Evolutionary conservation across 2,888 invertebrate genomes (phyloP), one percentile per base, ranked within the genome.

Genomic region (Drosophila robusta): DNA sequence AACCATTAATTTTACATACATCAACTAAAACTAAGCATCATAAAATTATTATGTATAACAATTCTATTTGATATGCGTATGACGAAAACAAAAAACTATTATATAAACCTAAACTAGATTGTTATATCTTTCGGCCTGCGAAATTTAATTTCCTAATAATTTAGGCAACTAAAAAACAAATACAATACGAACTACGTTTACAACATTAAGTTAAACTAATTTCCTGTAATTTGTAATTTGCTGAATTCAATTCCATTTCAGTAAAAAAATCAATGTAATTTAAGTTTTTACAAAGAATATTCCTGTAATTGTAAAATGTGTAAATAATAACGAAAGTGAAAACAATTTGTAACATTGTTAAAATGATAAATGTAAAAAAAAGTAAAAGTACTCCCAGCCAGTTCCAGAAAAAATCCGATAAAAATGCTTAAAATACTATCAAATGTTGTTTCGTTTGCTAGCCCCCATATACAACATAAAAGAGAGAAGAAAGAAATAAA

Each of bases 131-230:
- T 86, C 70, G 84, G 84, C 84, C 82, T 80, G 77, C 82, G 73
- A 87, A 86, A 86, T 86, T 87, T 70, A 47, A 66, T 79, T 87
- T 86, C 87, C 87, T 87, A 83, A 79, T 82, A 74, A 72, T 87
- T 85, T 85, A 85, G 84, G 71, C 78, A 57, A 51, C 51, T 14
- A 18, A 56, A 62, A 64, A 60, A 56, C n/a, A n/a, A 69, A 14
- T 57, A 54, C 34, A 50, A 69, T 49, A 51, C 42, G 42, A 61
- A 55, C 50, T 68, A 61, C 64, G 68, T 61, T 68, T 75, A 51
- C 16, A 38, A 56, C 36, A 41, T 69, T 73, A 73, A 73, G 69
- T 76, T 75, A 47, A 64, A 62, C 55, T 68, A 34, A 73, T 72
- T 75, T 75, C 75, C 75, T 75, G 72, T 75, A 75, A 75, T 55